Evolutionary conservation across 1,140 invertebrate species (phyloP), one percentile per base, ranked within the genome.

Genomic region (Amyelois transitella): DNA sequence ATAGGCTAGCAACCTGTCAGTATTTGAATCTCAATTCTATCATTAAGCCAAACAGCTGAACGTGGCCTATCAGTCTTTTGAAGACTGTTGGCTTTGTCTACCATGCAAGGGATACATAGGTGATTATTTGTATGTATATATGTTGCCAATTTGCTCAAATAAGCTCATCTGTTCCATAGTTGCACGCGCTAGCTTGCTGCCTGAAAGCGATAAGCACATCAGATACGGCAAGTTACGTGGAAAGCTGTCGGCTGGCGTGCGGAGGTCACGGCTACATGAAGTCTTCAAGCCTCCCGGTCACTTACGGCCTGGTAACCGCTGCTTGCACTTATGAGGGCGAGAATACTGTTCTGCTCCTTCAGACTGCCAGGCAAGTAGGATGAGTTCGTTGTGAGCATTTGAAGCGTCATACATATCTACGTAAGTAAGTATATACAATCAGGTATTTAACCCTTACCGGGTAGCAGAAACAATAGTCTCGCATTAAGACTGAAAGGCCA

Each of bases 251-350:
- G 7, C 82, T 96, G 32, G 89, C 96, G 0, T 99, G 97, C 81
- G 97, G 97, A 8, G 97, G 97, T 2, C 97, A 99, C 76, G 97
- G 97, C 14, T 99, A 95, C 84, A 95, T 96, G 91, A 90, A 92
- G 18, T 92, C 93, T 18, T 96, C 95, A 45, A 96, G 95, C 78
- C 89, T 99, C 7, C 96, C 96, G 4, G 89, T 91, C 18, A 93
- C 94, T 1, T 98, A 97, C 75, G 93, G 92, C 3, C 83, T 93
- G 62, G 91, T 93, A 1, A 96, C 95, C 0, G 96, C 96, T 6
- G 92, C 94, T 19, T 96, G 94, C 79, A 99, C 96, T 1, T 98
- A 98, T 72, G 97, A 99, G 88, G 97, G 97, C 3, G 97, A 98
- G 82, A 98, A 99, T 75, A 97, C 96, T 0, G 96, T 99, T 1